phyloP scores from a whole-genome alignment of 2,113 vertebrate species.

The Corythornis cristatus region DNA sequence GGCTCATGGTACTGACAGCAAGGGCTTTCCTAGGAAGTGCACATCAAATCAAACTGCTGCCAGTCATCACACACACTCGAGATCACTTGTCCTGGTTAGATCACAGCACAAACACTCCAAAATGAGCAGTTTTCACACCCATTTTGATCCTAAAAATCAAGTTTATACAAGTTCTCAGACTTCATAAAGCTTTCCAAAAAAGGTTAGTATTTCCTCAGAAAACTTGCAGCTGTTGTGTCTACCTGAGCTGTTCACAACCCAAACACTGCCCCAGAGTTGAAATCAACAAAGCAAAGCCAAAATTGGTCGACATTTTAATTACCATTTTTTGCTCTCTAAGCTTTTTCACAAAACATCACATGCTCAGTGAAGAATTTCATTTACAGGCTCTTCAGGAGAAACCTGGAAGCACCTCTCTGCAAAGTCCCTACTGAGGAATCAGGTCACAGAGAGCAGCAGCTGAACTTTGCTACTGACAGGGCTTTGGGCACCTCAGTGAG shows the following conservation, averaged over 20 bases:
- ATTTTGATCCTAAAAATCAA: background rate
- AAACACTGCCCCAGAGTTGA: no score
- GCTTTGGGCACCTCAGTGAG: background rate
- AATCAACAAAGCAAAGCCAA: background rate
- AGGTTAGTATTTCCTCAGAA: accelerated
- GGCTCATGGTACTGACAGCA: background rate
- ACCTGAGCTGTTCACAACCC: background rate
- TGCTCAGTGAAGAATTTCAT: background rate
- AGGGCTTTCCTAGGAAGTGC: background rate
- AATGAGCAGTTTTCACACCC: background rate
- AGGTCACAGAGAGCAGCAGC: accelerated
- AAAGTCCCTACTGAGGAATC: background rate
- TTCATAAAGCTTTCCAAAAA: background rate
- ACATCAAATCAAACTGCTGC: accelerated
- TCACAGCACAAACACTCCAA: background rate
- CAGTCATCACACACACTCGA: background rate
- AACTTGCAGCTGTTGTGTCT: accelerated
- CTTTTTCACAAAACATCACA: background rate
- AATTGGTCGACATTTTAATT: background rate
- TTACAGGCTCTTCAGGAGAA: background rate
- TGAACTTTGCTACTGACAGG: accelerated
- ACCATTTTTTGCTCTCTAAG: background rate
- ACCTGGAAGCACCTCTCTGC: background rate
- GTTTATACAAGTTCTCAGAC: background rate
- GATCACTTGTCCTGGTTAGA: background rate